phyloP scores from a whole-genome alignment of 2,888 invertebrate genomes.

The Drosophila siamana region DNA sequence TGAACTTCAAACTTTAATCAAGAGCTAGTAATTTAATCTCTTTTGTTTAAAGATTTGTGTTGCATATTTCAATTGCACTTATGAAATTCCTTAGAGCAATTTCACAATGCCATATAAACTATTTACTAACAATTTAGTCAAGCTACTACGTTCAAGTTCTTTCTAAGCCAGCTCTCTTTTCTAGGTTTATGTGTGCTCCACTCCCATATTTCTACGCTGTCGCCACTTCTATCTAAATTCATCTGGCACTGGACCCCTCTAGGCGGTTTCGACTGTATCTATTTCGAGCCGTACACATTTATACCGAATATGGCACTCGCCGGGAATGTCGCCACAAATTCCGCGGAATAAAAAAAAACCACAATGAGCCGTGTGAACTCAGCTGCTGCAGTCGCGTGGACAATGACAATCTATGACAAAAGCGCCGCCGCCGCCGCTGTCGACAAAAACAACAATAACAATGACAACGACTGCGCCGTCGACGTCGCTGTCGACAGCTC shows the following conservation, averaged over 20 bases:
- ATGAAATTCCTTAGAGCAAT: no score
- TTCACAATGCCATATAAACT: no score
- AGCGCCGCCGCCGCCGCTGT: conserved; percentile 49
- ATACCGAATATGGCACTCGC: conserved; percentile 48
- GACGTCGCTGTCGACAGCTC: conserved; percentile 44
- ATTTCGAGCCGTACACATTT: conserved; percentile 19
- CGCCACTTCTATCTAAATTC: not conserved
- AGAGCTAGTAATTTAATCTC: no score
- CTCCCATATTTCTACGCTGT: not conserved
- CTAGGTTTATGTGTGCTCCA: no score
- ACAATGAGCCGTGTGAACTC: conserved; percentile 76
- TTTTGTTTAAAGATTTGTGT: no score
- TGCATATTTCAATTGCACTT: no score
- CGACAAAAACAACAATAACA: not conserved
- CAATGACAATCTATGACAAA: conserved; percentile 74
- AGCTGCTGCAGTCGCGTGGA: conserved; percentile 78
- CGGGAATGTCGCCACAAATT: conserved; percentile 77
- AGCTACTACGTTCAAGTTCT: no score
- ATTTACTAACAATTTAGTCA: no score
- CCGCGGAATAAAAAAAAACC: conserved; percentile 61
- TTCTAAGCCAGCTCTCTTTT: no score
- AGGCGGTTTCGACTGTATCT: conserved; percentile 50
- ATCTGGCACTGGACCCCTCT: not conserved
- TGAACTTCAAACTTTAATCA: no score
- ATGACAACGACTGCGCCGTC: conserved; percentile 28